Evolutionary conservation across 1,140 invertebrate genomes (phyloP), one percentile per base, ranked within the genome.

Genomic region (Colletes gigas): DNA sequence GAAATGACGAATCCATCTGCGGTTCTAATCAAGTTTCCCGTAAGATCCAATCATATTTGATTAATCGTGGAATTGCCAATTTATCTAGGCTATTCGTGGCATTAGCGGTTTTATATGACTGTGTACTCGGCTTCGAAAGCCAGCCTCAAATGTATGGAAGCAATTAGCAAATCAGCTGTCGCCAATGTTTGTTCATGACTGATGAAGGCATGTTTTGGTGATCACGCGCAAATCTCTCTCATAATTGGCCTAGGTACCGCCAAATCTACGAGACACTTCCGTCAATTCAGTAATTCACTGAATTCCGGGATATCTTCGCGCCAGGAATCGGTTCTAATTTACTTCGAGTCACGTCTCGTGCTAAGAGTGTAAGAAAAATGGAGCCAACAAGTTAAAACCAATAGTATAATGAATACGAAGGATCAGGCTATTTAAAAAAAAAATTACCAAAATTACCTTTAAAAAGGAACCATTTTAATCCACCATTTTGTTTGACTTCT

Each of bases 151-250:
- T 87, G 75, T 84, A 82, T 69, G 85, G 73, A 62, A 82, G 62
- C 86, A 86, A 87, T 87, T 87, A 87, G 82, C 82, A 87, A 86
- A 87, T 87, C 86, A 87, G 82, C 78, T 86, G 82, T 84, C 78
- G 62, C 57, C 75, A 66, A 78, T 87, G 78, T 87, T 83, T 87
- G 81, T 78, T 65, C 79, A 67, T 87, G 86, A 84, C 82, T 88
- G 85, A 88, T 88, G 86, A 88, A 88, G 86, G 77, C 60, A 78
- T 77, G 69, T 87, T 86, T 84, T 73, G 70, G 65, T 41, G 60
- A 55, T 81, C 54, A 54, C 47, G 19, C 41, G 47, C n/a, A 65
- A 65, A 83, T 70, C 69, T 52, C 59, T 65, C 17, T 73, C 44
- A 41, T 73, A 85, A 82, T 77, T 80, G 44, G 57, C n/a, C 39